phyloP scores from a whole-genome alignment of 2,113 vertebrate species.

The Scomber japonicus region DNA sequence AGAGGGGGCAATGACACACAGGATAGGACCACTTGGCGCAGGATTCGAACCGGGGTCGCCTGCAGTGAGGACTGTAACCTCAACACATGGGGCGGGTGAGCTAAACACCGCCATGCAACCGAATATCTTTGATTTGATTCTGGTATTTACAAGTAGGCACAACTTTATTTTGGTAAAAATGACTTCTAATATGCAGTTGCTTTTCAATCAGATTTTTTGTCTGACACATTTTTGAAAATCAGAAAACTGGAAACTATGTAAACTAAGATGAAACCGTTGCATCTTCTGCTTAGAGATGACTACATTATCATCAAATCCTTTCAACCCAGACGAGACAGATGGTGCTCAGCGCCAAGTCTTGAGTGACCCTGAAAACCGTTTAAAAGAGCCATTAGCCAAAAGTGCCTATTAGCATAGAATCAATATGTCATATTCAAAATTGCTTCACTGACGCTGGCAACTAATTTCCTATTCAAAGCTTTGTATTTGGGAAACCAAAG shows the following conservation, averaged over 20 bases:
- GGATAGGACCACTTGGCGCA: too few relatives aligned
- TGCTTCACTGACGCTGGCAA: not conserved
- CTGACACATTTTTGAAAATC: not conserved
- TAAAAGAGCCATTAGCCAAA: slow-evolving; percentile 53
- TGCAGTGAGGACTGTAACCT: too few relatives aligned
- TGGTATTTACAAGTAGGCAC: too few relatives aligned
- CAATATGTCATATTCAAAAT: slow-evolving; percentile 32
- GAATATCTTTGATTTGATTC: too few relatives aligned
- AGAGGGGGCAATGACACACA: too few relatives aligned
- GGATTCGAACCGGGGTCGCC: too few relatives aligned
- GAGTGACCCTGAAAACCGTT: slow-evolving; percentile 36
- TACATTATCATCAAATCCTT: not conserved
- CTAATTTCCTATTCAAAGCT: slow-evolving; percentile 5
- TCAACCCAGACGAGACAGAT: not conserved
- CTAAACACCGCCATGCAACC: too few relatives aligned
- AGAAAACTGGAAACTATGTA: not conserved
- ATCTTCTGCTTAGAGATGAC: not conserved
- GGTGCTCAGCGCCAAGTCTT: slow-evolving; percentile 1
- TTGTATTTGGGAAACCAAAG: slow-evolving; percentile 10
- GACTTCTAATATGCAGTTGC: not conserved
- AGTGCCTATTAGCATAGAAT: slow-evolving; percentile 42
- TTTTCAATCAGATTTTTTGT: not conserved
- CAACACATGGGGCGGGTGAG: too few relatives aligned
- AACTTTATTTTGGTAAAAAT: not conserved
- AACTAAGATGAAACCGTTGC: not conserved